phyloP scores from a whole-genome alignment of 64 coral and sea anemone species.

The Montipora efflorescens region DNA sequence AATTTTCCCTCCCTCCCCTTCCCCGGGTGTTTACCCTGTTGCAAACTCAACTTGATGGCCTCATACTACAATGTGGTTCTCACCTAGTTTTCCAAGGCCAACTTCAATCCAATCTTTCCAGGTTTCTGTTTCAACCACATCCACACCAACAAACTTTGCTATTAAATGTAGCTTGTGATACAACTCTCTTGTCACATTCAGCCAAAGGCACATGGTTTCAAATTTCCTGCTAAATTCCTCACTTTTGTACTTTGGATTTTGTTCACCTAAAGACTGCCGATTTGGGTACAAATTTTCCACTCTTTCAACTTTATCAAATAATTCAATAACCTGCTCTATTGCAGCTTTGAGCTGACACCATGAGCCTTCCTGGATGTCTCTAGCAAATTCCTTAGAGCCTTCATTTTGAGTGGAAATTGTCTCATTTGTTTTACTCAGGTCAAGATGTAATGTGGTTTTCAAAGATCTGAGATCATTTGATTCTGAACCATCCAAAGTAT shows the following conservation, averaged over 20 bases:
- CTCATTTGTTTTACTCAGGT: slow-evolving; percentile 5
- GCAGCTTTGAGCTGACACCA: slow-evolving; percentile 64
- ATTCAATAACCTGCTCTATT: slow-evolving; percentile 59
- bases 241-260: slow-evolving; percentile 75
- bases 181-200: slow-evolving; percentile 89
- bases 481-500: background rate
- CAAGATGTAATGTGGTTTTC: background rate
- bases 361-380: slow-evolving; percentile 14
- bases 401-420: background rate
- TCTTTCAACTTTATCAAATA: slow-evolving; percentile 78
- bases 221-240: slow-evolving; percentile 80
- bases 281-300: slow-evolving; percentile 93
- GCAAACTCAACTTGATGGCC: no score
- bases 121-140: slow-evolving; percentile 26
- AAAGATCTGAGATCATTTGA: background rate
- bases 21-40: no score
- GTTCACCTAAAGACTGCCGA: slow-evolving; percentile 67
- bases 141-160: slow-evolving; percentile 85
- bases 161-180: slow-evolving; percentile 85
- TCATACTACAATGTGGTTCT: background rate
- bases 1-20: no score
- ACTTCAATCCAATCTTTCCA: slow-evolving; percentile 84
- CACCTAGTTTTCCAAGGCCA: slow-evolving; percentile 72
- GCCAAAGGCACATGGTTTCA: slow-evolving; percentile 85
- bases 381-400: background rate